Conservation (phyloP, 2,113 vertebrate genomes). For the Nibea albiflora region DNA sequence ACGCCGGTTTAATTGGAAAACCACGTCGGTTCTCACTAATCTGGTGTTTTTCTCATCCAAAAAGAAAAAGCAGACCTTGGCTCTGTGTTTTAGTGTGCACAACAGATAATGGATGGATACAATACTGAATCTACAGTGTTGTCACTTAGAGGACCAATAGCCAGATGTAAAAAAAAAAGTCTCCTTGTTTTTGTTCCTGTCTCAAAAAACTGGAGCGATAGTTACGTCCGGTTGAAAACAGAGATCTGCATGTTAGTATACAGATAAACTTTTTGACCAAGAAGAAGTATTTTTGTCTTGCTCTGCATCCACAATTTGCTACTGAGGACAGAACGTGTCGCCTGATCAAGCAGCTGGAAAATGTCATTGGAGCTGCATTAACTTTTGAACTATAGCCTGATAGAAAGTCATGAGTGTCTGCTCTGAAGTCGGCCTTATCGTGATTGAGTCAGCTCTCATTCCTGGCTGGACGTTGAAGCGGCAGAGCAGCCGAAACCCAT, state of each 20-base stretch:
- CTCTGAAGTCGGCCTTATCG: slow-evolving; percentile 2
- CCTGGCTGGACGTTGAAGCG: slow-evolving; percentile 25
- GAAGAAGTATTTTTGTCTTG: not conserved
- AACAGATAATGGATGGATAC: too few relatives aligned
- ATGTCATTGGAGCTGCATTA: not conserved
- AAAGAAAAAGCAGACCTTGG: too few relatives aligned
- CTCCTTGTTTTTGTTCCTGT: not conserved
- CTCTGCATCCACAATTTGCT: not conserved
- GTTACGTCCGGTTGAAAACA: not conserved
- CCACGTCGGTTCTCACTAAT: too few relatives aligned
- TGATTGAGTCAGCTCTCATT: slow-evolving; percentile 27
- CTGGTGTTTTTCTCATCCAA: too few relatives aligned
- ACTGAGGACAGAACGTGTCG: not conserved
- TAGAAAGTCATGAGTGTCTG: not conserved
- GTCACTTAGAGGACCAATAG: not conserved
- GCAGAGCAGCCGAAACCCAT: slow-evolving; percentile 67
- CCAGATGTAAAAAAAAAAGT: not conserved
- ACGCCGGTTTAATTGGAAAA: not conserved
- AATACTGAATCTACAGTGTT: not conserved
- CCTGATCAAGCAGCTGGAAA: not conserved
- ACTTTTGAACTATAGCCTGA: slow-evolving; percentile 14
- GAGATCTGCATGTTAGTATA: not conserved
- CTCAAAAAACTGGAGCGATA: not conserved
- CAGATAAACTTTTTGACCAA: not conserved
- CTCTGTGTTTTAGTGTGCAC: too few relatives aligned